A percentile compares a stretch with the other conserved stretches of the same genome.
Conservation (phyloP, 2,888 invertebrate species). For the Agonopterix arenella region DNA sequence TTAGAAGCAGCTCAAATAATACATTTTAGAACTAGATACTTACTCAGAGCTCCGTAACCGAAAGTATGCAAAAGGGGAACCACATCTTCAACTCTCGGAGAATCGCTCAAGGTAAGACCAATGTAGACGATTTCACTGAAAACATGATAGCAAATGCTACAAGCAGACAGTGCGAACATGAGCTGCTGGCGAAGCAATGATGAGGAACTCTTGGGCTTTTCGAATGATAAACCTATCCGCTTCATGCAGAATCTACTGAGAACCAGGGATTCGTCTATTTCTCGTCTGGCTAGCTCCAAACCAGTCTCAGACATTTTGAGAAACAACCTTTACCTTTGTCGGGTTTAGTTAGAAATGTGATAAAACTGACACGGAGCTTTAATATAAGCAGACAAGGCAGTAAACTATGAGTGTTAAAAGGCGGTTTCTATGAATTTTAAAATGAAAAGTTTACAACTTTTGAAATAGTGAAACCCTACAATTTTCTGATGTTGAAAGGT, state of each 20-base stretch:
- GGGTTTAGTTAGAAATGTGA: background rate
- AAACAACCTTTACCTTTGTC: background rate
- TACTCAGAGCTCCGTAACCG: slow-evolving; percentile 65
- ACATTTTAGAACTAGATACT: slow-evolving; percentile 23
- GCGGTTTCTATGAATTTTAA: background rate
- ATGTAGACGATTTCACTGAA: slow-evolving; percentile 62
- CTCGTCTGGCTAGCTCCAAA: slow-evolving; percentile 20
- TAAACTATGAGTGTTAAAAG: background rate
- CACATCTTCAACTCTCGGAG: slow-evolving; percentile 63
- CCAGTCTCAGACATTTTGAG: background rate
- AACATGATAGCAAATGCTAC: slow-evolving; percentile 31
- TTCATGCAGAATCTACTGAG: slow-evolving; percentile 29
- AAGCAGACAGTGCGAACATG: slow-evolving; percentile 24
- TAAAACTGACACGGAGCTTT: background rate
- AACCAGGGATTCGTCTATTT: slow-evolving; percentile 29
- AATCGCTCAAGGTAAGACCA: slow-evolving; percentile 51
- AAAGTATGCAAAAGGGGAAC: slow-evolving; percentile 67
- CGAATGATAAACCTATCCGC: slow-evolving; percentile 30
- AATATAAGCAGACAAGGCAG: background rate
- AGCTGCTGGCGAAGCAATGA: slow-evolving; percentile 18
- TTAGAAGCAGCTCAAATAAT: background rate
- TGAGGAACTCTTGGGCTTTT: slow-evolving; percentile 12
- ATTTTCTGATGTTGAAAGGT: too few relatives aligned
- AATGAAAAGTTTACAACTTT: background rate
- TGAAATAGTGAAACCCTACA: too few relatives aligned